Conservation (phyloP, 2,113 vertebrate genomes). For the Smithornis capensis region DNA sequence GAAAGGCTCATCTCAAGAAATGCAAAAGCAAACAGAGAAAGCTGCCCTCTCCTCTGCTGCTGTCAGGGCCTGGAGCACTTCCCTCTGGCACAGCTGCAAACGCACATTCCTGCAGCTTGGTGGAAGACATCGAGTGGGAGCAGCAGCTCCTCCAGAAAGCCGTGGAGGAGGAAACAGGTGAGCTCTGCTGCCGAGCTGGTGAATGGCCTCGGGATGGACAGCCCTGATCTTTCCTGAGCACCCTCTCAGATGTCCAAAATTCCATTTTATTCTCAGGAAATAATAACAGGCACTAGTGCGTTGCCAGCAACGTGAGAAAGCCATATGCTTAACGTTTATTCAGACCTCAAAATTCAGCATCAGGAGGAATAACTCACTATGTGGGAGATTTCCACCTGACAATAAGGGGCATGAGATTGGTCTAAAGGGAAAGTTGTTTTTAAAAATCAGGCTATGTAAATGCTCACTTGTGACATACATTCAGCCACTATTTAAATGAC, state of each 20-base stretch:
- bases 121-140: neutral
- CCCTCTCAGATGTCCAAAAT: neutral
- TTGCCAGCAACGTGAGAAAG: neutral
- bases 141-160: neutral
- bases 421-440: neutral
- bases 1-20: slow-evolving; percentile 63
- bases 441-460: neutral
- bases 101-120: neutral
- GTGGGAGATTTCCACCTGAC: neutral
- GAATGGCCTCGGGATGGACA: neutral
- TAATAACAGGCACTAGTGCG: neutral
- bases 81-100: slow-evolving; percentile 47
- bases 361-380: neutral
- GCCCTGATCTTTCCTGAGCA: neutral
- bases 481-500: neutral
- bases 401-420: neutral
- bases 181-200: neutral
- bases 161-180: neutral
- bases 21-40: neutral
- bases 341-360: rapidly evolving
- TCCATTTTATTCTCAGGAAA: neutral
- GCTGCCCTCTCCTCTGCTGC: neutral
- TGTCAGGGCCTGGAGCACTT: neutral
- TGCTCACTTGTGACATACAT: neutral
- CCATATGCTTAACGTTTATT: rapidly evolving